A percentile compares a stretch with the other conserved stretches of the same genome.
These are phyloP conservation scores for Pocillopora verrucosa DNA, from an alignment of 64 coral and sea anemone genomes.

Conservation along the genomic window DNA sequence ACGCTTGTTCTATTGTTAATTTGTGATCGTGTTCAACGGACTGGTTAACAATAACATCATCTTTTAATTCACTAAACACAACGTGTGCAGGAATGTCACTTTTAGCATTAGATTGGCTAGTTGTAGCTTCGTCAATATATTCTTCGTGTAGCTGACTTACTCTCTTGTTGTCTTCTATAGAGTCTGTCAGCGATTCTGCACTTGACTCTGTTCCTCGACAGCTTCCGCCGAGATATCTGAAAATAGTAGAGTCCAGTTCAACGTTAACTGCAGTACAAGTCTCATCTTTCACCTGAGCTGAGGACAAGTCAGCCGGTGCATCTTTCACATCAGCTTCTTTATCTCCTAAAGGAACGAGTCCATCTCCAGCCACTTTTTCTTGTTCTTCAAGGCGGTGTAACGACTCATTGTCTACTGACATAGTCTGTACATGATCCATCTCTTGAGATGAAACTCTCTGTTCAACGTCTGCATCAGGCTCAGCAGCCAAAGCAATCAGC, in stretches of 20 bases:
- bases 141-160: neutral
- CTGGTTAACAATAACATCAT: neutral
- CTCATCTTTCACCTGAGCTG: neutral
- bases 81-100: neutral
- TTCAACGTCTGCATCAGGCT: neutral
- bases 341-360: neutral
- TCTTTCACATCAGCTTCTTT: neutral
- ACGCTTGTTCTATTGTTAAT: neutral
- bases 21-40: neutral
- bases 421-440: neutral
- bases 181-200: neutral
- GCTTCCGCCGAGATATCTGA: neutral
- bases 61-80: neutral
- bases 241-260: conserved; percentile 1
- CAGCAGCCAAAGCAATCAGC: conserved; percentile 6
- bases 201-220: neutral
- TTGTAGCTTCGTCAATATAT: neutral
- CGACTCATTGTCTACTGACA: neutral
- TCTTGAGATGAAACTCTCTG: neutral
- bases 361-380: neutral
- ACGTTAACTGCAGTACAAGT: neutral
- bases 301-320: neutral
- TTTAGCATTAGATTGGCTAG: neutral
- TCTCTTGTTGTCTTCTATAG: neutral
- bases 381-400: neutral